Evolutionary conservation across 2,888 invertebrate species (phyloP).

Genomic region (Torymus tubicola): DNA sequence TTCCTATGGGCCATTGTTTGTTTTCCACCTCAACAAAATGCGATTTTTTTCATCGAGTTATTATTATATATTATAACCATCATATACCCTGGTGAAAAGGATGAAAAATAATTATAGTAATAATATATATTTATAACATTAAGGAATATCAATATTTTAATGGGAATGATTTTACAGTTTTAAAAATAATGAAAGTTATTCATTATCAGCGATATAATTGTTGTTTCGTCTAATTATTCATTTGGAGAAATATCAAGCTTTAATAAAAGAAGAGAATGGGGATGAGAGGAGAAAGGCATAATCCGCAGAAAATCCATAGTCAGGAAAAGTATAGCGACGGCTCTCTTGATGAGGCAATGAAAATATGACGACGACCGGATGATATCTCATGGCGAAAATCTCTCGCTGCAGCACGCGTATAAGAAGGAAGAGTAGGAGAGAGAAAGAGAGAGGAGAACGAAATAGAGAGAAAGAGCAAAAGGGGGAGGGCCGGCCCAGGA

Average conservation of each 20-base stretch:
- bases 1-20: not conserved
- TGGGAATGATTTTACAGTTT: too few species aligned
- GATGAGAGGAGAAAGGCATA: not conserved
- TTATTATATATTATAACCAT: too few species aligned
- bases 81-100: too few species aligned
- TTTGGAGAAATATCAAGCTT: not conserved
- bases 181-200: too few species aligned
- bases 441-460: constrained; percentile 43
- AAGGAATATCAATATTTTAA: too few species aligned
- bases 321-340: constrained; percentile 13
- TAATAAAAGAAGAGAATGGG: constrained; percentile 7
- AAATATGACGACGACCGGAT: constrained; percentile 67
- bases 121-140: too few species aligned
- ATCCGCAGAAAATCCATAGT: constrained; percentile 35
- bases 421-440: not conserved
- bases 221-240: too few species aligned
- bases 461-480: constrained; percentile 19
- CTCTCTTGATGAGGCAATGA: constrained; percentile 65
- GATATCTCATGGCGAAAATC: constrained; percentile 45
- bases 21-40: too few species aligned
- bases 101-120: too few species aligned
- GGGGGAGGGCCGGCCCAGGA: not conserved
- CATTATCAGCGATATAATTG: too few species aligned
- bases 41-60: too few species aligned
- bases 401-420: constrained; percentile 55